A percentile compares a stretch with the other conserved stretches of the same genome.
phyloP scores from a whole-genome alignment of 2,797 vertebrate genomes.

The Oreonectes daqikongensis region DNA sequence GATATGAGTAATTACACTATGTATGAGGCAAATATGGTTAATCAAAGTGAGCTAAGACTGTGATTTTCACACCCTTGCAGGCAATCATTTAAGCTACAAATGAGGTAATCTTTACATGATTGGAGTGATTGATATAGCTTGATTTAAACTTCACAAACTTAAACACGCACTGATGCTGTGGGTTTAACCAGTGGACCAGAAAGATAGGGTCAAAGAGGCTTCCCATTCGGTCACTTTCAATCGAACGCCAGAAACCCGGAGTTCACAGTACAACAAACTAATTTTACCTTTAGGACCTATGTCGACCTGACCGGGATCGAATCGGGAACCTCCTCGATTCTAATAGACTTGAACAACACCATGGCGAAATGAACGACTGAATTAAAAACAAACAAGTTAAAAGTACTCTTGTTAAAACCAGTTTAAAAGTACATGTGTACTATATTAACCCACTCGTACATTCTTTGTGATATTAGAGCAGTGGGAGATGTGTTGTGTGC shows the following conservation, averaged over 20 bases:
- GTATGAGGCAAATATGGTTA: slow-evolving; percentile 63
- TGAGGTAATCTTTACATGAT: slow-evolving; percentile 49
- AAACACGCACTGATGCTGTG: slow-evolving; percentile 29
- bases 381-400: background rate
- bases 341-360: background rate
- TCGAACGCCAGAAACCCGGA: slow-evolving; percentile 19
- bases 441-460: slow-evolving; percentile 40
- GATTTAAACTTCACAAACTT: slow-evolving; percentile 37
- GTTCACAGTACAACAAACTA: slow-evolving; percentile 33
- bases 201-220: slow-evolving; percentile 39
- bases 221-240: slow-evolving; percentile 46
- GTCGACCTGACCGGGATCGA: background rate
- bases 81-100: slow-evolving; percentile 50
- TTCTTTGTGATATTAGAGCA: slow-evolving; percentile 44
- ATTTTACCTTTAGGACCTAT: slow-evolving; percentile 18
- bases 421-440: slow-evolving; percentile 25
- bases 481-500: slow-evolving; percentile 20
- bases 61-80: slow-evolving; percentile 55
- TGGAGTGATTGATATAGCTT: slow-evolving; percentile 32
- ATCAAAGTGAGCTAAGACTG: slow-evolving; percentile 56
- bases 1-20: slow-evolving; percentile 77
- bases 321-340: background rate
- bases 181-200: slow-evolving; percentile 40
- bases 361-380: background rate
- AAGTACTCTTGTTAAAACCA: background rate